Conservation (phyloP, 1,140 invertebrate genomes). For the Zaprionus camerounensis region DNA sequence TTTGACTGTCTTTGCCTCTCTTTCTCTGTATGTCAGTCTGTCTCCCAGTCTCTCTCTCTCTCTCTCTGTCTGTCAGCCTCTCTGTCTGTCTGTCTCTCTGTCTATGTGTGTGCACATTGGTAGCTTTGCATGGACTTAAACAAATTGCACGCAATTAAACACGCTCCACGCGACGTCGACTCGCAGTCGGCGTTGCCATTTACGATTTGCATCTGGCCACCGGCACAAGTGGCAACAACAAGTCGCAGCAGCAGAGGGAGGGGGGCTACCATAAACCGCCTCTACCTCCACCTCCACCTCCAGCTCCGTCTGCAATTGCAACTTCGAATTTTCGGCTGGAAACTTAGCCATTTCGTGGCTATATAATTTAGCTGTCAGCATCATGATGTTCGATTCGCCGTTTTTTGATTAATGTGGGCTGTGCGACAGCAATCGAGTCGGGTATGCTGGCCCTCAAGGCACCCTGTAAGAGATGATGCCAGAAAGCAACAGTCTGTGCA, state of each 20-base stretch:
- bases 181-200: conserved; percentile 42
- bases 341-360: conserved; percentile 33
- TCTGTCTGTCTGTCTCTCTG: neutral
- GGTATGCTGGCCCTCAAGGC: neutral
- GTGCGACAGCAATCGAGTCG: neutral
- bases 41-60: neutral
- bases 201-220: conserved; percentile 58
- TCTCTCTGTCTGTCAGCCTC: neutral
- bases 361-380: conserved; percentile 65
- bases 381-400: conserved; percentile 57
- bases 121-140: conserved; percentile 69
- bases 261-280: neutral
- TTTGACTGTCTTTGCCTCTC: neutral
- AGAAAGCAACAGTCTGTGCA: no score
- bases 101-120: conserved; percentile 39
- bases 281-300: neutral
- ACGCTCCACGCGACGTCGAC: conserved; percentile 56
- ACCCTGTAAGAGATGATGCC: neutral
- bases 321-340: conserved; percentile 21
- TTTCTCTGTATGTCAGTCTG: neutral
- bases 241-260: neutral
- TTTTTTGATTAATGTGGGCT: conserved; percentile 53
- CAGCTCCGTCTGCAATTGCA: conserved; percentile 30
- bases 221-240: conserved; percentile 33
- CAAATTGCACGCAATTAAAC: conserved; percentile 82